Evolutionary conservation across 1,140 invertebrate genomes (phyloP).

Genomic region (Galleria mellonella): DNA sequence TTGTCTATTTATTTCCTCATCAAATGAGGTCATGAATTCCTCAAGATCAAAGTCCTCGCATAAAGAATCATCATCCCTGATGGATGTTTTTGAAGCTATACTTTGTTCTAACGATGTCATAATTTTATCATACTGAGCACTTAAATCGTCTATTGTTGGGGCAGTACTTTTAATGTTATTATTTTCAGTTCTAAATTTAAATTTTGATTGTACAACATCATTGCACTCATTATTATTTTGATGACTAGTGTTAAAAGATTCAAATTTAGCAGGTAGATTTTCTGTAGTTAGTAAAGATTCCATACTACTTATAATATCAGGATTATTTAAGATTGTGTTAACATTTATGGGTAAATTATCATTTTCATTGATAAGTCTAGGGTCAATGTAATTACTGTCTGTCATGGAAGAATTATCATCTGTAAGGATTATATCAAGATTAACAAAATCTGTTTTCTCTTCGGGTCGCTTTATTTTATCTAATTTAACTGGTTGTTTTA

Average conservation of each 20-base stretch:
- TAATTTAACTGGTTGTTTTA: constrained; percentile 59
- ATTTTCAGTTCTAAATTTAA: constrained; percentile 35
- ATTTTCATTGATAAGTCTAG: constrained; percentile 66
- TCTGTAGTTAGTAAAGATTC: constrained; percentile 64
- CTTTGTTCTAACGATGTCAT: constrained; percentile 71
- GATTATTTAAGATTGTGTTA: constrained; percentile 63
- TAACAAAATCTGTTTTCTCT: constrained; percentile 57
- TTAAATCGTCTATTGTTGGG: constrained; percentile 55
- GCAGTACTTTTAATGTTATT: constrained; percentile 41
- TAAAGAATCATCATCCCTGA: constrained; percentile 67
- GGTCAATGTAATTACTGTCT: constrained; percentile 67
- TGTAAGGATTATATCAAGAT: constrained; percentile 52
- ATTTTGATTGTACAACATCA: constrained; percentile 17
- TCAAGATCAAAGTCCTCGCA: constrained; percentile 71
- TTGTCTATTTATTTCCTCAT: constrained; percentile 64
- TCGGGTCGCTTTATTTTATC: constrained; percentile 60
- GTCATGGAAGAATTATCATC: constrained; percentile 61
- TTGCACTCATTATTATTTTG: constrained; percentile 25
- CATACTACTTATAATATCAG: constrained; percentile 67
- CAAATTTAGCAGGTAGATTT: constrained; percentile 63
- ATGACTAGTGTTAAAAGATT: constrained; percentile 45
- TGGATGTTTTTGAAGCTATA: constrained; percentile 63
- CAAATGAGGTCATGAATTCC: constrained; percentile 70
- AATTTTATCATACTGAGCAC: constrained; percentile 68
- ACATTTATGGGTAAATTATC: constrained; percentile 67